A percentile compares a stretch with the other conserved stretches of the same genome.
Evolutionary conservation across 2,113 vertebrate genomes (phyloP).

Genomic region (Genyomyrus donnyi): DNA sequence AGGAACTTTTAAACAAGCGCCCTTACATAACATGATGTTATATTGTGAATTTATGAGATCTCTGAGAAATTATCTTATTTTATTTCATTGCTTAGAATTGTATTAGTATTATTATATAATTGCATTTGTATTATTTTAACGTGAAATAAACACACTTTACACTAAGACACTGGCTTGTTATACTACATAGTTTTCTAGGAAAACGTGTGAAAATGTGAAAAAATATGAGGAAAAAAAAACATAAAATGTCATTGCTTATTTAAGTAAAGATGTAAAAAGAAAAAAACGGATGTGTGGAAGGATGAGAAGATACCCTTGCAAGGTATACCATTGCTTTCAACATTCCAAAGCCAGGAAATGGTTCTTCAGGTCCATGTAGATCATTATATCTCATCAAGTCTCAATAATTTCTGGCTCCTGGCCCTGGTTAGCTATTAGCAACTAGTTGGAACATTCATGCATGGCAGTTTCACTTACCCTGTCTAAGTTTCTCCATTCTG

Average conservation of each 20-base stretch:
- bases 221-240: background rate
- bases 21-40: background rate
- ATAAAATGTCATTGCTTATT: background rate
- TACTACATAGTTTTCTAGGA: background rate
- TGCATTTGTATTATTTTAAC: background rate
- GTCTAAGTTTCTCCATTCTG: background rate
- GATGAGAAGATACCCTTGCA: background rate
- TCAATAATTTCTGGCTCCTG: background rate
- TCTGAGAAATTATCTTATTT: background rate
- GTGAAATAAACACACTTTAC: background rate
- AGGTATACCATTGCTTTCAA: background rate
- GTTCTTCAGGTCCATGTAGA: background rate
- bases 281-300: background rate
- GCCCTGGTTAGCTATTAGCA: background rate
- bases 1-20: background rate
- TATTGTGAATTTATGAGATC: background rate
- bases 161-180: background rate
- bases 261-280: background rate
- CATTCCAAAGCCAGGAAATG: background rate
- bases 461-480: background rate
- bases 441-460: background rate
- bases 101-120: background rate
- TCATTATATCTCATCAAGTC: background rate
- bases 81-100: background rate
- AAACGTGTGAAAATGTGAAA: background rate